phyloP scores from a whole-genome alignment of 2,797 vertebrate species.

The Babyrousa celebensis region DNA sequence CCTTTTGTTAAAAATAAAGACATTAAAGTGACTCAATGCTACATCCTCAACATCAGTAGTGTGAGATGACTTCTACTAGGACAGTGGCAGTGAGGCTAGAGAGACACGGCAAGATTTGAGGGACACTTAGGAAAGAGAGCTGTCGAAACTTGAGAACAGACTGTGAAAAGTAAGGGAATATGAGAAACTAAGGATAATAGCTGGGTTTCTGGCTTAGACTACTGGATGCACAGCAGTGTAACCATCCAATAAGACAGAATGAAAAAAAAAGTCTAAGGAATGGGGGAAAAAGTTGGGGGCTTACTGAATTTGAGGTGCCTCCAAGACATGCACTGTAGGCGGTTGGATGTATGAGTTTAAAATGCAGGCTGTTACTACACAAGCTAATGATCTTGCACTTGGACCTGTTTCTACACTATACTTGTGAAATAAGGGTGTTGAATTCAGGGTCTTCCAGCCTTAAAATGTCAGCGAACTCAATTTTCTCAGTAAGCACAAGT shows the following conservation, averaged over 20 bases:
- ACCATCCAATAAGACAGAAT: background rate
- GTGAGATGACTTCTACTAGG: background rate
- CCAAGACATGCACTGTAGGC: background rate
- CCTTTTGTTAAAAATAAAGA: background rate
- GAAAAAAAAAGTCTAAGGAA: background rate
- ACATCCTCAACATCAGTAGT: background rate
- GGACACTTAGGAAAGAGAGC: background rate
- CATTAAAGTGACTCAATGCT: background rate
- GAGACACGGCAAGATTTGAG: background rate
- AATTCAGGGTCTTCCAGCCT: background rate
- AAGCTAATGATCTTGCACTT: background rate
- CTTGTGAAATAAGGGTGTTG: background rate
- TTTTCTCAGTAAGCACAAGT: background rate
- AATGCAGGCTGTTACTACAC: background rate
- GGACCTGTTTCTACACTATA: background rate
- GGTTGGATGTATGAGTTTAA: background rate
- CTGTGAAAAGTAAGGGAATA: background rate
- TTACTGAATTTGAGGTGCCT: background rate
- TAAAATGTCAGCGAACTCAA: background rate
- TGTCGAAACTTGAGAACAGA: background rate
- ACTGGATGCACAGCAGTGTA: background rate
- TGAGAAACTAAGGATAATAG: background rate
- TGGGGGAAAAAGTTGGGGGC: background rate
- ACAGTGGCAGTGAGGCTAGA: background rate
- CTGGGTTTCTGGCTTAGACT: background rate